Evolutionary conservation across 2,797 vertebrate species (phyloP), one percentile per base, ranked within the genome.

Genomic region (Decapterus maruadsi): DNA sequence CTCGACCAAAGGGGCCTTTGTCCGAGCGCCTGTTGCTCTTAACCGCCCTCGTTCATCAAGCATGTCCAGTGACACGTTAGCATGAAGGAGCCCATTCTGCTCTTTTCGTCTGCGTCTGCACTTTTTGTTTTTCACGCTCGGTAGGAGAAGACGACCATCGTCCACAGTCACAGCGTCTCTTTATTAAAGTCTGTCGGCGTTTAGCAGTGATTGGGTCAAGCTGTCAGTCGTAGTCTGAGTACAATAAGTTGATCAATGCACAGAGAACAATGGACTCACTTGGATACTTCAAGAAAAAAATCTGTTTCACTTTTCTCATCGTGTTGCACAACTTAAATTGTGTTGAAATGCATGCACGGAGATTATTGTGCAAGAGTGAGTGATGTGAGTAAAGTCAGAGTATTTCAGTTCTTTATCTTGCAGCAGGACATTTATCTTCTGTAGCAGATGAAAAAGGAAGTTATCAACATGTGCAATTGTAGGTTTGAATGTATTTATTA

Each of bases 1-100:
- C 36, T 54, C 63, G 26, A 78, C 82, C 45, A 26, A 90, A 90
- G 87, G 75, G 48, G 31, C 62, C 90, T 92, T 94, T 94, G 90
- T 94, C 58, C n/a, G 14, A 8, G 8, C 3, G 66, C 56, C 78
- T 22, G 77, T 81, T 55, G 68, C 77, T 63, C 8, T 81, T 42
- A 68, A 80, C 72, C 6, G 9, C 34, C 79, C 70, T 88, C 85
- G 19, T 91, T 91, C 68, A 76, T 93, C 91, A 83, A 77, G 70
- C 83, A 69, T 64, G 87, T 72, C 76, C 71, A 83, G 56, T 62
- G 86, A 87, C 81, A 86, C 81, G 45, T 77, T 31, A 12, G 63
- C 6, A 84, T 86, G 70, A 92, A 91, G 81, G 83, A 68, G 8
- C 22, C 56, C 68, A 53, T 90, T 90, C 80, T 88, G 40, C 26